Percentiles rank a stretch among this genome's conserved stretches.
These are phyloP conservation scores for Falco peregrinus DNA, from an alignment of 2,797 vertebrate species.

Conservation along the genomic window DNA sequence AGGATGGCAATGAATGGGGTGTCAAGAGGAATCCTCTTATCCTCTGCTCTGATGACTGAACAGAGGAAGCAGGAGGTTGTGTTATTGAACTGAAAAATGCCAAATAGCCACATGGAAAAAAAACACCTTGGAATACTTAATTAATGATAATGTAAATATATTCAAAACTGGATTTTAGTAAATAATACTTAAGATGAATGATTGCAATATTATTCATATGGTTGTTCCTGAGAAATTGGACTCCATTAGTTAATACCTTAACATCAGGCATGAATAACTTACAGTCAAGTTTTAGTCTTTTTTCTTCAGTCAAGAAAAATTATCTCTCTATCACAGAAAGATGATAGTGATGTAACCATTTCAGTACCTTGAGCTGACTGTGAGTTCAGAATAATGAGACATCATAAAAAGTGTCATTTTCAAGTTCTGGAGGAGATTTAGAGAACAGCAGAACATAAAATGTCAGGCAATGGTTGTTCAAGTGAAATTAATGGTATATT, in stretches of 20 bases:
- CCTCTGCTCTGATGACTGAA: background rate
- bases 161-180: background rate
- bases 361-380: background rate
- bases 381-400: background rate
- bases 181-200: background rate
- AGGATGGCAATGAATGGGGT: background rate
- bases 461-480: background rate
- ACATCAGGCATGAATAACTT: slow-evolving; percentile 35
- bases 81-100: background rate
- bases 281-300: background rate
- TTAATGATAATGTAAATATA: background rate
- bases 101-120: background rate
- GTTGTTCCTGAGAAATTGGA: background rate
- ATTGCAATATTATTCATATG: background rate
- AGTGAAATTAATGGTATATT: background rate
- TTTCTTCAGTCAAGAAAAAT: background rate
- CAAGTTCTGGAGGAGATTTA: background rate
- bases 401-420: background rate
- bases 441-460: background rate
- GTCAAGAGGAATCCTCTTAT: background rate
- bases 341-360: background rate
- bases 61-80: background rate
- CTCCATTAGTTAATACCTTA: background rate
- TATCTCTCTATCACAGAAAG: background rate
- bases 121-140: background rate